These are phyloP conservation scores for Hydrotaea diabolus DNA, from an alignment of 2,888 invertebrate genomes.

Conservation along the genomic window DNA sequence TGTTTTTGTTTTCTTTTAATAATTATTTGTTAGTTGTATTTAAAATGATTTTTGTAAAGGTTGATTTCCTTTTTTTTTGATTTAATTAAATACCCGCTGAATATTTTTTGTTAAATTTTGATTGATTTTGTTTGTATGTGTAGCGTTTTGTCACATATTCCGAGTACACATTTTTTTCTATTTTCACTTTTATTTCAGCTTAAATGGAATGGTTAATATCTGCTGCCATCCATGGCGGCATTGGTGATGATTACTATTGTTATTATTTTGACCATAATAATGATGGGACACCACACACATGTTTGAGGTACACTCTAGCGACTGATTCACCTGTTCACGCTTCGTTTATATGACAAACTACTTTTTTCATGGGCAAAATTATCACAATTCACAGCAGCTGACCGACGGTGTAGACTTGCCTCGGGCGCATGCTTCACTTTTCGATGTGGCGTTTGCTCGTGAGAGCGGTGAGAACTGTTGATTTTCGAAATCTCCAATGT, in stretches of 20 bases:
- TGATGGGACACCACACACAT: constrained; percentile 39
- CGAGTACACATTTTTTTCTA: constrained; percentile 2
- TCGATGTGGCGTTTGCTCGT: neutral
- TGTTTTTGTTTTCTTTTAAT: neutral
- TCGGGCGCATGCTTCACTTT: constrained; percentile 36
- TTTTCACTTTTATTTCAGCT: constrained; percentile 18
- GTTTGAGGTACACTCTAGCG: constrained; percentile 46
- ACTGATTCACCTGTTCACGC: constrained; percentile 58
- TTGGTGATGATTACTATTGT: neutral
- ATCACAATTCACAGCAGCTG: constrained; percentile 56
- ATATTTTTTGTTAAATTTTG: constrained; percentile 14
- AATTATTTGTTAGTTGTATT: neutral
- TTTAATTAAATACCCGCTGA: neutral
- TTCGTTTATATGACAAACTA: constrained; percentile 63
- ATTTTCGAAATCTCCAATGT: constrained; percentile 20
- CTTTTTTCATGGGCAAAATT: constrained; percentile 15
- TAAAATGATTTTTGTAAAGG: neutral
- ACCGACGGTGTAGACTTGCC: constrained; percentile 46
- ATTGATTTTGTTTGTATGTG: constrained; percentile 15
- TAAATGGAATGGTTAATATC: neutral
- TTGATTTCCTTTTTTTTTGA: neutral
- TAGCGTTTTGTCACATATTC: neutral
- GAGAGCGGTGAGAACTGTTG: constrained; percentile 3
- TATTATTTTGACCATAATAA: constrained; percentile 1
- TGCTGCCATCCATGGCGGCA: neutral